Percentiles rank a stretch among this genome's conserved stretches.
These are phyloP conservation scores for Amblyornis subalaris DNA, from an alignment of 2,113 vertebrate species.

Conservation along the genomic window DNA sequence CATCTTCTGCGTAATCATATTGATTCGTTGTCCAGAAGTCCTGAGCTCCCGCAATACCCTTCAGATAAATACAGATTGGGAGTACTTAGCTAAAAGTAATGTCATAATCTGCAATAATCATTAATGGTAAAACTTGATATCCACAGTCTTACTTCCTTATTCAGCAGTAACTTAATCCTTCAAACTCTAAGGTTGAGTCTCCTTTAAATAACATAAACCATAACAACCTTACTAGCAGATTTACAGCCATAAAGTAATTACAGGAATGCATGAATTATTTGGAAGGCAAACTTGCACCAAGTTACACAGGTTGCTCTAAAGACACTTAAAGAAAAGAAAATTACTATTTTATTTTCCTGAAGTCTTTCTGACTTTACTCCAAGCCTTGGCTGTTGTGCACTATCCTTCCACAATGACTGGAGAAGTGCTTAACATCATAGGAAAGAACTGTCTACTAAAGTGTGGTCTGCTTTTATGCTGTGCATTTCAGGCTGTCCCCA, in stretches of 20 bases:
- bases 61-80: not conserved
- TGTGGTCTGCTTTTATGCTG: not conserved
- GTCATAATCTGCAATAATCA: not conserved
- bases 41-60: not conserved
- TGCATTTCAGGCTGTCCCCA: not conserved
- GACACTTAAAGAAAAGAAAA: not conserved
- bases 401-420: not conserved
- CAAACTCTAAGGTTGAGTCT: not conserved
- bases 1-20: too few species aligned
- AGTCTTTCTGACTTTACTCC: not conserved
- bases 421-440: not conserved
- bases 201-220: not conserved
- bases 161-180: not conserved
- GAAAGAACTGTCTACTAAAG: not conserved
- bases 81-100: not conserved
- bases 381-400: not conserved
- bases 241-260: not conserved
- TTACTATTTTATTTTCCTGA: not conserved
- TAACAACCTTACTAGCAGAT: not conserved
- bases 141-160: not conserved
- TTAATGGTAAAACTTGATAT: not conserved
- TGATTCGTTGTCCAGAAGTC: too few species aligned
- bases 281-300: not conserved
- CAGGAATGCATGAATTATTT: not conserved
- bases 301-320: not conserved